These are phyloP conservation scores for Mionectes olivaceus DNA, from an alignment of 2,797 vertebrate species.

Conservation along the genomic window DNA sequence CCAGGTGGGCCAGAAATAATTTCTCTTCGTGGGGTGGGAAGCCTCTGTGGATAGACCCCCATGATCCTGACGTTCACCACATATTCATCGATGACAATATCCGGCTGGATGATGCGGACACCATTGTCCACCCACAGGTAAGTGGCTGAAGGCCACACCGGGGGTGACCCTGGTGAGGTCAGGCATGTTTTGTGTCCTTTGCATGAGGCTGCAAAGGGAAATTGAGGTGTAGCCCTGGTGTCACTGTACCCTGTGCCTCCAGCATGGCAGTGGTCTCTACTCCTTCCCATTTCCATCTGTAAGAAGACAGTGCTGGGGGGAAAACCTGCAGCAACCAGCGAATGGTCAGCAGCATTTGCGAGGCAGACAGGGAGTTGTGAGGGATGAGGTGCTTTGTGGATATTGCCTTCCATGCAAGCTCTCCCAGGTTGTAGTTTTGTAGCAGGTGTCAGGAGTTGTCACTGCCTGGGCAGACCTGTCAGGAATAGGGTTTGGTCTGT, in stretches of 20 bases:
- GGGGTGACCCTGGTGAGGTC: neutral
- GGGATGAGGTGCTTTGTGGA: neutral
- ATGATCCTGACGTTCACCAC: constrained; percentile 84
- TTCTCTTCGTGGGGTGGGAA: constrained; percentile 87
- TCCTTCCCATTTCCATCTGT: neutral
- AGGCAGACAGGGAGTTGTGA: fast-evolving
- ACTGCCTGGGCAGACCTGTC: neutral
- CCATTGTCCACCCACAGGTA: constrained; percentile 88
- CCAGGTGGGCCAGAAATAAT: constrained; percentile 86
- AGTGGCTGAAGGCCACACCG: neutral
- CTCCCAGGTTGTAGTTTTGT: neutral
- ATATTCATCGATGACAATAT: constrained; percentile 95
- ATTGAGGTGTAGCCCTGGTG: neutral
- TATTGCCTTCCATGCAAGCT: neutral
- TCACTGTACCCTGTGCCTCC: neutral
- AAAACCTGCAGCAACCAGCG: fast-evolving
- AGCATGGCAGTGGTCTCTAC: neutral
- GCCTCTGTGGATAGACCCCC: constrained; percentile 89
- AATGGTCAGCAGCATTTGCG: neutral
- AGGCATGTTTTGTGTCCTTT: neutral
- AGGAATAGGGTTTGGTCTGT: neutral
- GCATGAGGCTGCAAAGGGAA: neutral
- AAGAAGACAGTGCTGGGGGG: neutral
- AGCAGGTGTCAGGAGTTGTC: neutral
- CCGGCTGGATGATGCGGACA: constrained; percentile 82